Evolutionary conservation across 2,888 invertebrate species (phyloP), one percentile per base, ranked within the genome.

Genomic region (Abrostola tripartita): DNA sequence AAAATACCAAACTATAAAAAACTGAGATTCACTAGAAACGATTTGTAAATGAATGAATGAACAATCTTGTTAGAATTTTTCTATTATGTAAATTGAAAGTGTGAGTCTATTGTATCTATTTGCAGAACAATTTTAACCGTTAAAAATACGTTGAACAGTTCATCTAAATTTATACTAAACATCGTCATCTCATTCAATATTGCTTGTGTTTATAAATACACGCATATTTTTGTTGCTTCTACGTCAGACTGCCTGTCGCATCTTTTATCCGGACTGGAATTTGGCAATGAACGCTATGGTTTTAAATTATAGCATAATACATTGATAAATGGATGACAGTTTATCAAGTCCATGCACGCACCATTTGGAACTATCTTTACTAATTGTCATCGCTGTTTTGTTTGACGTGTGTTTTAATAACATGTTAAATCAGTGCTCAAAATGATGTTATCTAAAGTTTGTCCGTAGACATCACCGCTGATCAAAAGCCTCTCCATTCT

Each of bases 171-270:
- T 47, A 24, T 47, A 9, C 24, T 24, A 14, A 47, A 47, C 14
- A 47, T 5, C 14, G 44, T 47, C 44, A 47, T 47, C 24, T 47
- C 44, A 47, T 47, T 47, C 44, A 47, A 24, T 24, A 24, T 47
- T 47, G 10, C 44, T 14, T 12, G 44, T 24, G 44, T 47, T 47
- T 47, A 47, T 47, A 47, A 47, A 47, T 47, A 47, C 44, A 24
- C 44, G 24, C 44, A 47, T 14, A 47, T 47, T 47, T 47, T 47
- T 24, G 44, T 24, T 47, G 44, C 24, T 14, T 9, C 14, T 47
- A 47, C 44, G 44, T 47, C 44, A 47, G 44, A 24, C 44, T 24
- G 44, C 44, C 14, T 24, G 44, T 24, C 44, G 44, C 44, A 47
- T 47, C 44, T 47, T 47, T 47, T 47, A 47, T 47, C 14, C 24